phyloP scores from a whole-genome alignment of 2,888 invertebrate genomes.

The Dryadula phaetusa region DNA sequence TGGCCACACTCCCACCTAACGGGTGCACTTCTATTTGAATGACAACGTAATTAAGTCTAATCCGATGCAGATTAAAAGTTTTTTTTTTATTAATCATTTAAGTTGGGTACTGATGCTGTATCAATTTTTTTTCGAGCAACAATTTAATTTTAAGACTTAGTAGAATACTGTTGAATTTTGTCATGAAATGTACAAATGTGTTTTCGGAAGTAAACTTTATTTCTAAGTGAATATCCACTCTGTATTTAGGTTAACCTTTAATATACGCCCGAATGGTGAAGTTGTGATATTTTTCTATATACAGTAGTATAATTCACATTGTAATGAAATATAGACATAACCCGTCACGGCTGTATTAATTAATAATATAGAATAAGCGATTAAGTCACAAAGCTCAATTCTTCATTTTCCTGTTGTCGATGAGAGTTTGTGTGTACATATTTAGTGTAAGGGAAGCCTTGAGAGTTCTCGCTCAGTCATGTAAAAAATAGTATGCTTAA shows the following conservation, averaged over 20 bases:
- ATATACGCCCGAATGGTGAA: conserved; percentile 76
- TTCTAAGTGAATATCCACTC: conserved; percentile 78
- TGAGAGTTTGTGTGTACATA: conserved; percentile 82
- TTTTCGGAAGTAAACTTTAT: conserved; percentile 80
- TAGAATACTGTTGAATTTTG: conserved; percentile 83
- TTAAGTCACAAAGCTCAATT: conserved; percentile 78
- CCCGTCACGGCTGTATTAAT: conserved; percentile 61
- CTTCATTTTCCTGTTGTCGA: conserved; percentile 72
- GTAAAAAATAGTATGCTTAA: conserved; percentile 65
- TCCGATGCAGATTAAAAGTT: conserved; percentile 75
- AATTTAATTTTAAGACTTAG: conserved; percentile 77
- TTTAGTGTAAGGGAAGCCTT: conserved; percentile 80
- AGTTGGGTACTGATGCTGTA: conserved; percentile 78
- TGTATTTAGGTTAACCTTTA: conserved; percentile 77
- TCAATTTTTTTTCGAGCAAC: conserved; percentile 64
- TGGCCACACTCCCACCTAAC: conserved; percentile 81
- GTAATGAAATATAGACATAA: conserved; percentile 58
- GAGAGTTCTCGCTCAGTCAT: conserved; percentile 71
- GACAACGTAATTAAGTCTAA: conserved; percentile 82
- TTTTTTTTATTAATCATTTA: conserved; percentile 73
- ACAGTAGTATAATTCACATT: conserved; percentile 53
- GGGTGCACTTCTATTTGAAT: conserved; percentile 84
- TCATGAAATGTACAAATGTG: conserved; percentile 84
- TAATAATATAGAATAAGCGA: conserved; percentile 61
- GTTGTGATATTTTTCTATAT: conserved; percentile 81